A percentile compares a stretch with the other conserved stretches of the same genome.
These are phyloP conservation scores for Drosophila nikananu DNA, from an alignment of 1,140 invertebrate species.

Conservation along the genomic window DNA sequence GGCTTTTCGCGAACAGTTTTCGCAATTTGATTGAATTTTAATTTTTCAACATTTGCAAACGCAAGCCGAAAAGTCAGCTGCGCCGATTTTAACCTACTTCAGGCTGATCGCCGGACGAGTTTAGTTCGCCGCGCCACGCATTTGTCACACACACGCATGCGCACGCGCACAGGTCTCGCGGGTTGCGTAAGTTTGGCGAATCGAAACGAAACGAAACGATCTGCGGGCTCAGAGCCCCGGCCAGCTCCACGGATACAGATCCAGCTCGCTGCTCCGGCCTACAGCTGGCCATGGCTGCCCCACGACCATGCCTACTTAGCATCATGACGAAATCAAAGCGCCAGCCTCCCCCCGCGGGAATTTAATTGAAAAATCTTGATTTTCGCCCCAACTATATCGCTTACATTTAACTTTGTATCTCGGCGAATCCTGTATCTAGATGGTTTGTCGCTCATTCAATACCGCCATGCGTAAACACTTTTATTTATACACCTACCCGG, in stretches of 20 bases:
- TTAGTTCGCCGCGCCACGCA: constrained; percentile 62
- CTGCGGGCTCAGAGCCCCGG: constrained; percentile 13
- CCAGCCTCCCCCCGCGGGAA: constrained; percentile 18
- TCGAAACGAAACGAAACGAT: constrained; percentile 35
- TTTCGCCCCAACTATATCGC: constrained; percentile 42
- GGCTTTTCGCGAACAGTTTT: constrained; percentile 48
- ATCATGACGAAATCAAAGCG: constrained; percentile 55
- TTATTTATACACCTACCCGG: constrained; percentile 45
- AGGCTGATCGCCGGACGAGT: constrained; percentile 58
- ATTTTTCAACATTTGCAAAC: constrained; percentile 65
- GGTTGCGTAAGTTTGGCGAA: constrained; percentile 52
- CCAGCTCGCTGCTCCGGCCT: constrained; percentile 1
- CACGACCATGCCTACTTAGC: constrained; percentile 60
- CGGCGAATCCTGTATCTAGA: constrained; percentile 48
- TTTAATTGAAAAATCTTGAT: constrained; percentile 71
- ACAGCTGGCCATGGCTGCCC: constrained; percentile 52
- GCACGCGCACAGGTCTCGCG: constrained; percentile 38
- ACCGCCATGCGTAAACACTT: constrained; percentile 51
- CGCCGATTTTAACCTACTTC: constrained; percentile 71
- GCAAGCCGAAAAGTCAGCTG: constrained; percentile 60
- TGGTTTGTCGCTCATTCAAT: constrained; percentile 47
- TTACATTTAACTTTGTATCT: constrained; percentile 51
- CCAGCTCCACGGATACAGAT: constrained; percentile 14
- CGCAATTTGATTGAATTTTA: constrained; percentile 77
- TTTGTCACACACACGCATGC: constrained; percentile 64